Evolutionary conservation across 2,797 vertebrate genomes (phyloP).

Genomic region (Anguilla pacifica): DNA sequence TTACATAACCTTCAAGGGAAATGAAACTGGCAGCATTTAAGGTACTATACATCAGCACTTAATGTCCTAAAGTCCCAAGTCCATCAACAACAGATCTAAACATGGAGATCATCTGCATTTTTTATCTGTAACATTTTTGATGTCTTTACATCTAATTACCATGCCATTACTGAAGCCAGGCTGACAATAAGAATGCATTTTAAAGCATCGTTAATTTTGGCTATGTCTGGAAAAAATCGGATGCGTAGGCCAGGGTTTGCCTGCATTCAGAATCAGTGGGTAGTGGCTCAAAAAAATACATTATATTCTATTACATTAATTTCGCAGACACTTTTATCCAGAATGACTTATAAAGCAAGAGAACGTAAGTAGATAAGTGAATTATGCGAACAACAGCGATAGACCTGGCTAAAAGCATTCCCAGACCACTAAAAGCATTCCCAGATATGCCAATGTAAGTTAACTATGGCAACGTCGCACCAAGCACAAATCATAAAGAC

Average conservation of each 20-base stretch:
- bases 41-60: neutral
- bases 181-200: neutral
- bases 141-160: conserved; percentile 1
- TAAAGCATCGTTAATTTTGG: neutral
- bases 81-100: neutral
- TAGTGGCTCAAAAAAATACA: neutral
- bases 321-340: neutral
- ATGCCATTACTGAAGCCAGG: neutral
- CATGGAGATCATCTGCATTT: neutral
- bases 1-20: neutral
- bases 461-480: neutral
- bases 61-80: neutral
- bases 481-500: neutral
- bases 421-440: neutral
- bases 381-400: neutral
- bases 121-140: neutral
- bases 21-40: neutral
- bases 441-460: neutral
- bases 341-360: neutral
- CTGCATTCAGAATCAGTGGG: neutral
- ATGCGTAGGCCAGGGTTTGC: neutral
- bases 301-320: neutral
- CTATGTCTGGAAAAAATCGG: neutral
- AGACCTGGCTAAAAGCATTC: neutral
- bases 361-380: neutral